Conservation (phyloP, 1,140 invertebrate species). For the Drosophila punjabiensis region DNA sequence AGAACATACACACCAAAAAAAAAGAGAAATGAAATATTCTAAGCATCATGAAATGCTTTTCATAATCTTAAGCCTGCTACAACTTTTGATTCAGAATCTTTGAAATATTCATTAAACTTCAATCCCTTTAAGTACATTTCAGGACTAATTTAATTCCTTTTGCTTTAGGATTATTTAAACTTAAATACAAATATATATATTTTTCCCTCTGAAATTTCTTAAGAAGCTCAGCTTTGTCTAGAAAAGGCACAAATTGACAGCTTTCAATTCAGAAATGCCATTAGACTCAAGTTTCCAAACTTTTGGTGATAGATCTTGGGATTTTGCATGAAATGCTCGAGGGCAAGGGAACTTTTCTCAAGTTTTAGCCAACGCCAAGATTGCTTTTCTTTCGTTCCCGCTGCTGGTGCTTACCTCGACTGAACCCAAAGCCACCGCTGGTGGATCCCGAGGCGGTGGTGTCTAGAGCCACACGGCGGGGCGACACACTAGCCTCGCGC, state of each 20-base stretch:
- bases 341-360: not conserved
- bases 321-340: conserved; percentile 6
- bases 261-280: conserved; percentile 5
- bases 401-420: conserved; percentile 75
- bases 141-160: not conserved
- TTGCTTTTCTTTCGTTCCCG: not conserved
- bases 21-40: too few relatives aligned
- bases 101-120: not conserved
- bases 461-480: conserved; percentile 68
- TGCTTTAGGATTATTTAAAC: not conserved
- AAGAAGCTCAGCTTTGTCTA: not conserved
- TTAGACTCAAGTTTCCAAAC: conserved; percentile 5
- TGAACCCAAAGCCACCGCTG: conserved; percentile 72
- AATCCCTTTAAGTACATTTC: not conserved
- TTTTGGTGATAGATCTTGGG: conserved; percentile 3
- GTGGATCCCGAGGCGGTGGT: conserved; percentile 80
- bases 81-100: not conserved
- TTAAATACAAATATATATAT: not conserved
- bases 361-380: not conserved
- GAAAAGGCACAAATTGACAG: conserved; percentile 1
- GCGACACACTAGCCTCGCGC: conserved; percentile 71
- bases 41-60: not conserved
- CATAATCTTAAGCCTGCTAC: not conserved
- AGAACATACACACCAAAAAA: too few relatives aligned
- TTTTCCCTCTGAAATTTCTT: not conserved